These are phyloP conservation scores for Elachura formosa DNA, from an alignment of 2,113 vertebrate genomes.

Conservation along the genomic window DNA sequence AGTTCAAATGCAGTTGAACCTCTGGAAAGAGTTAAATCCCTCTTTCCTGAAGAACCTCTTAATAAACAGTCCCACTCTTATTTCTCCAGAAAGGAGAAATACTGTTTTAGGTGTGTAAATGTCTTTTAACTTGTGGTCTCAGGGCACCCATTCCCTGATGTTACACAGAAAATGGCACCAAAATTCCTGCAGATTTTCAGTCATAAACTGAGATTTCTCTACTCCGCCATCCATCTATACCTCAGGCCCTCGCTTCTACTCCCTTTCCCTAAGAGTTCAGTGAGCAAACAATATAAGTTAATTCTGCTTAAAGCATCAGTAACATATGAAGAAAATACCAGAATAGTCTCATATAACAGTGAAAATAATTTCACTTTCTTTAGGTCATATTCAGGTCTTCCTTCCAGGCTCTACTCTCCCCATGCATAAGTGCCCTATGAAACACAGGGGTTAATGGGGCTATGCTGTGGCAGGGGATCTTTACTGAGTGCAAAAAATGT, in stretches of 20 bases:
- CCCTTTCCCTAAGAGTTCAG: not conserved
- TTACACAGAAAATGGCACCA: not conserved
- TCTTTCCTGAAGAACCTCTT: not conserved
- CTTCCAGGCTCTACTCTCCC: not conserved
- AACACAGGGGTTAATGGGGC: constrained; percentile 1
- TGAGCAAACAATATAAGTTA: not conserved
- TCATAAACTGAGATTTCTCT: not conserved
- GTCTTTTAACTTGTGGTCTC: not conserved
- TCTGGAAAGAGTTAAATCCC: not conserved
- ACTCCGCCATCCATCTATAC: not conserved
- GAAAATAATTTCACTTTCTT: not conserved
- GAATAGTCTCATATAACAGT: not conserved
- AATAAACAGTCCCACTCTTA: rapidly evolving
- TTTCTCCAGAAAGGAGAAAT: not conserved
- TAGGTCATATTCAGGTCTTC: not conserved
- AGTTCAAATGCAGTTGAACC: not conserved
- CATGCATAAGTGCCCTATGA: not conserved
- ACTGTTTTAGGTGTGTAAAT: not conserved
- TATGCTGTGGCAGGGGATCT: not conserved
- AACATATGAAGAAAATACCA: not conserved
- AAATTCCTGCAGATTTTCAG: not conserved
- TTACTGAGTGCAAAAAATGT: not conserved
- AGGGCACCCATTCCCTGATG: not conserved
- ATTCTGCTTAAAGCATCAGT: not conserved
- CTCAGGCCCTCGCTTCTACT: not conserved